Evolutionary conservation across 2,888 invertebrate species (phyloP).

Genomic region (Agriotes lineatus): DNA sequence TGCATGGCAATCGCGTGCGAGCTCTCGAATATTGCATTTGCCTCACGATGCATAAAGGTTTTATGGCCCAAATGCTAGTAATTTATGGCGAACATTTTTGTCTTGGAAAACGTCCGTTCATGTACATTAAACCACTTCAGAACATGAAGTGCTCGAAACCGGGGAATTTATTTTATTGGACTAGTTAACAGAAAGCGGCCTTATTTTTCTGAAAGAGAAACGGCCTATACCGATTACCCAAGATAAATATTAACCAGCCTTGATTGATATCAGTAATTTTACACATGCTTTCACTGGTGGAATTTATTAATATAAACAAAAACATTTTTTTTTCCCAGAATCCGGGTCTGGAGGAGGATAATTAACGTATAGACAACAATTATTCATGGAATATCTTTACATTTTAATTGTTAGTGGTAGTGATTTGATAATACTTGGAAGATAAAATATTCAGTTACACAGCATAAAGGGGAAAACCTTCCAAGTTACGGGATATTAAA

Average conservation of each 20-base stretch:
- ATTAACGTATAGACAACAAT: too few species aligned
- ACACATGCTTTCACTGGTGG: conserved; percentile 8
- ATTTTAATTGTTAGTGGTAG: too few species aligned
- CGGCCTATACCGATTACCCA: background rate
- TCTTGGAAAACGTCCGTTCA: background rate
- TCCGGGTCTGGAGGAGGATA: too few species aligned
- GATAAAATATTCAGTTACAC: too few species aligned
- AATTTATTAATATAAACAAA: too few species aligned
- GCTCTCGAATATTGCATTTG: background rate
- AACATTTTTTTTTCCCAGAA: too few species aligned
- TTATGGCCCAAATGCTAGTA: background rate
- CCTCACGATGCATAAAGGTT: background rate
- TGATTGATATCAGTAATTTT: conserved; percentile 1
- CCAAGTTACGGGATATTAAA: too few species aligned
- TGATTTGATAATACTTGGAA: too few species aligned
- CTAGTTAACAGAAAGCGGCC: background rate
- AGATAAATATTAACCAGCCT: background rate
- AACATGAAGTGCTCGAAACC: background rate
- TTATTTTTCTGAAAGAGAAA: background rate
- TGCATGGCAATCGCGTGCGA: background rate
- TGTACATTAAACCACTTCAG: background rate
- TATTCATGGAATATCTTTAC: too few species aligned
- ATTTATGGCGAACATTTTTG: background rate
- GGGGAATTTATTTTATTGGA: background rate
- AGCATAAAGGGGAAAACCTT: too few species aligned